Base-by-base conservation (phyloP, 2,888 invertebrate genomes). In the Hirtodrosophila duncani region DNA sequence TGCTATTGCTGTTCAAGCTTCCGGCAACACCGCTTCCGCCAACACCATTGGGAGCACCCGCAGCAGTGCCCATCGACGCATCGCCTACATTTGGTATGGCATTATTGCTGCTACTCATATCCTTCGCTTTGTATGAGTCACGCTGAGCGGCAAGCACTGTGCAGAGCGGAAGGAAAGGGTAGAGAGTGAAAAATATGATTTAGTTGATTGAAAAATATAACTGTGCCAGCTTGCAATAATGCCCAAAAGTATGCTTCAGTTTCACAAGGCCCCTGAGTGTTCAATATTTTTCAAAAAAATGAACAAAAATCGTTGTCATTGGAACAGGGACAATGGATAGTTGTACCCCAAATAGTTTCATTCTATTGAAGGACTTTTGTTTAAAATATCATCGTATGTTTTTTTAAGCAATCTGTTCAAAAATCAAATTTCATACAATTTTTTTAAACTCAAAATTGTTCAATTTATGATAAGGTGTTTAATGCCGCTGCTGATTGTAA, bases 141-240 rank as follows among this genome's bases (percentile, higher is more conserved):
- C 87, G 83, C 69, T 87, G 87, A 45, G 87, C 85, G 46, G 84
- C 85, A 26, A 79, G 51, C 55, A 79, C 86, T 86, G 63, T 11
- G 74, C 66, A 8, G 2, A 17, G 18, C 30, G 44, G 11, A 20
- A 29, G 34, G 14, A 23, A 24, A 24, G 24, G 13, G 33, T 14
- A 44, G 23, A 39, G 9, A n/a, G n/a, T 36, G 11, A 37, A 14
- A 6, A 37, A 16, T 23, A 8, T 3, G 13, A 8, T 7, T 17
- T 21, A 16, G 14, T 0, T 6, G 6, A 20, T 13, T 20, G 36
- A 34, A n/a, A 13, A 13, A 34, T 36, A 13, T 14, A 23, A 6
- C 2, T 34, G n/a, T n/a, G 5, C 13, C 21, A 13, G 20, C n/a
- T 20, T 13, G 1, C 4, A 14, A 13, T 16, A 27, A 16, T 23